These are phyloP conservation scores for Acipenser oxyrinchus DNA, from an alignment of 2,797 vertebrate species.

Conservation along the genomic window DNA sequence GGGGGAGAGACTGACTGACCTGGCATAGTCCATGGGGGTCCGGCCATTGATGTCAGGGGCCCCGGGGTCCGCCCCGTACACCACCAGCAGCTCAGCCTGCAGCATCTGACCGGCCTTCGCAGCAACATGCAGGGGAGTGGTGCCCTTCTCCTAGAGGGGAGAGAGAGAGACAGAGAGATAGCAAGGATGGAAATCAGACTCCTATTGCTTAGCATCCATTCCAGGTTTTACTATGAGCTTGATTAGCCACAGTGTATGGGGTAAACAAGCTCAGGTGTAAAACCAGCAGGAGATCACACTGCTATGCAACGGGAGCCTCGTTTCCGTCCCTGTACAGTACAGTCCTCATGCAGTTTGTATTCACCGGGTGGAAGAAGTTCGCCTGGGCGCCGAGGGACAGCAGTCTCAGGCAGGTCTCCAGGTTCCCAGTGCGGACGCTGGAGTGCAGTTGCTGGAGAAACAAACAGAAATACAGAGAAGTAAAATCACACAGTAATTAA, in stretches of 20 bases:
- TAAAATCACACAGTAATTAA: background rate
- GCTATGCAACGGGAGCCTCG: too few relatives aligned
- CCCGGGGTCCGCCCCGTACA: constrained; percentile 89
- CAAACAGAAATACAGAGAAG: background rate
- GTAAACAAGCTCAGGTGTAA: too few relatives aligned
- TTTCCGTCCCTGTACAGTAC: too few relatives aligned
- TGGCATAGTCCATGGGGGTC: constrained; percentile 91
- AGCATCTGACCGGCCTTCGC: constrained; percentile 89
- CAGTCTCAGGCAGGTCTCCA: constrained; percentile 92
- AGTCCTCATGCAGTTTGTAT: too few relatives aligned
- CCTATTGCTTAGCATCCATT: too few relatives aligned
- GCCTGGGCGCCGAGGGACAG: constrained; percentile 91
- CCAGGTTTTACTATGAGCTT: too few relatives aligned
- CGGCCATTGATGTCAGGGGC: constrained; percentile 89
- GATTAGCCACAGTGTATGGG: too few relatives aligned
- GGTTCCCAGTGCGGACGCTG: constrained; percentile 88
- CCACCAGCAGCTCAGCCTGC: constrained; percentile 89
- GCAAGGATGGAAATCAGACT: background rate
- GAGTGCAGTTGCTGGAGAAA: constrained; percentile 85
- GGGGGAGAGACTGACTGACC: constrained; percentile 48
- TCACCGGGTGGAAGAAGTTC: constrained; percentile 96
- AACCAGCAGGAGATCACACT: too few relatives aligned
- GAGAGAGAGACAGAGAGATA: background rate
- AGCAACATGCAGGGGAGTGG: constrained; percentile 86
- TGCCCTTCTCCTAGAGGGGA: constrained; percentile 81